Conservation (phyloP, 2,797 vertebrate genomes). For the Cryptoblepharus egeriae region DNA sequence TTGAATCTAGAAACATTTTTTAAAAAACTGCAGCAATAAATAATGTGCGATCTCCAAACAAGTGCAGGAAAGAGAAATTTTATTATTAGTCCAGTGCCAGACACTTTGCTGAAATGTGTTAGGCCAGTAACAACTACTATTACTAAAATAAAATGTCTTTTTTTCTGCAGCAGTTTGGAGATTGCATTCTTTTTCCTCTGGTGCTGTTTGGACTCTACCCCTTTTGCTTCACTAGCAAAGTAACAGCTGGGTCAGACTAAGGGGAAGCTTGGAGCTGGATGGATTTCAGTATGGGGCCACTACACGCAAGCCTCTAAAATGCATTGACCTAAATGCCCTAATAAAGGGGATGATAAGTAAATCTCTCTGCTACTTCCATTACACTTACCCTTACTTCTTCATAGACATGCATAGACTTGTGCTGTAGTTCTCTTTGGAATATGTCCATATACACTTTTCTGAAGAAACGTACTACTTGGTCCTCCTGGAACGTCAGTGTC, state of each 20-base stretch:
- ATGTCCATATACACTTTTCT: background rate
- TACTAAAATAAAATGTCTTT: background rate
- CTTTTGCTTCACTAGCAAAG: background rate
- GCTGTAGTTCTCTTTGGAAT: background rate
- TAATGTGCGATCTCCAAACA: too few species aligned
- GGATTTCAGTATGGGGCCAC: background rate
- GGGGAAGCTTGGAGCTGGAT: background rate
- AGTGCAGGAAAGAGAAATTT: background rate
- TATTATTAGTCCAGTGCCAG: background rate
- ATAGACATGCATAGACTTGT: too few species aligned
- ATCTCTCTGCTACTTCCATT: background rate
- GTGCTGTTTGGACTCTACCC: too few species aligned
- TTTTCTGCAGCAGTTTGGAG: background rate
- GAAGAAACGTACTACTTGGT: too few species aligned
- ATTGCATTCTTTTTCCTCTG: too few species aligned
- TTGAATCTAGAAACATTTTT: slow-evolving; percentile 56
- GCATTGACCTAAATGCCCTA: background rate
- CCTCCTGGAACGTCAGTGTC: background rate
- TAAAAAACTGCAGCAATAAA: background rate
- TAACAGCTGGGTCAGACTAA: background rate
- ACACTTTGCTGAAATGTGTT: too few species aligned
- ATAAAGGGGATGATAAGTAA: background rate
- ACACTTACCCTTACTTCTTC: too few species aligned
- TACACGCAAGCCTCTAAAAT: background rate
- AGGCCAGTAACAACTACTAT: too few species aligned